Evolutionary conservation across 2,797 vertebrate genomes (phyloP), one percentile per base, ranked within the genome.

Genomic region (Limosa lapponica): DNA sequence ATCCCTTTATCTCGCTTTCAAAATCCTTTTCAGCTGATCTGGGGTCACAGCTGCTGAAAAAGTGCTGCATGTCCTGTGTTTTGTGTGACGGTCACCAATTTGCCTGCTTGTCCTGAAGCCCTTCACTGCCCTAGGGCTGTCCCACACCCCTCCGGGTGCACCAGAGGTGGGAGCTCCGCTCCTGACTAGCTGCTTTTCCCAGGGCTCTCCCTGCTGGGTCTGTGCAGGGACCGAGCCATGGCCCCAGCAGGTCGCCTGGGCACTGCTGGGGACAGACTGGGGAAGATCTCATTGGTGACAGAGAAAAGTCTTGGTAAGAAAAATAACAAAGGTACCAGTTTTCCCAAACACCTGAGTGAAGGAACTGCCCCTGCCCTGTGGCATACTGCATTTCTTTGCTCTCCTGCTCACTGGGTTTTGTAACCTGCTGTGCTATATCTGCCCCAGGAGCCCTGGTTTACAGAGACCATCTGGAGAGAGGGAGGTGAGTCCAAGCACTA

Each of bases 21-120:
- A 91, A 94, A 94, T 95, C 85, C 93, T 55, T 87, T 95, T 88
- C 89, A 86, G 73, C 91, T 81, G 80, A 81, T 90, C 72, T 81
- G 64, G 17, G 48, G 59, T 91, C 89, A 89, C 90, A 90, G 85
- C 75, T 88, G 82, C 72, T 71, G 62, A 55, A 52, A 70, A 62
- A 85, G 51, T 49, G 30, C 64, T 87, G 41, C 49, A 19, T 43
- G 66, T 94, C 81, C 48, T 70, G 51, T n/a, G 71, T 78, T 83
- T 67, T 86, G n/a, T 71, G 54, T 89, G 80, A 58, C 1, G 3
- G 51, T 61, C 80, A 66, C 57, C 62, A 36, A 54, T 88, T 93
- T 87, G 41, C 37, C 54, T 41, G 57, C 37, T 91, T 66, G 28
- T 87, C 10, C 16, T 25, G 15, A 74, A 87, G 58, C 54, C 16